Base-by-base conservation (phyloP, 2,797 vertebrate species). In the Pangasius mekongensis region DNA sequence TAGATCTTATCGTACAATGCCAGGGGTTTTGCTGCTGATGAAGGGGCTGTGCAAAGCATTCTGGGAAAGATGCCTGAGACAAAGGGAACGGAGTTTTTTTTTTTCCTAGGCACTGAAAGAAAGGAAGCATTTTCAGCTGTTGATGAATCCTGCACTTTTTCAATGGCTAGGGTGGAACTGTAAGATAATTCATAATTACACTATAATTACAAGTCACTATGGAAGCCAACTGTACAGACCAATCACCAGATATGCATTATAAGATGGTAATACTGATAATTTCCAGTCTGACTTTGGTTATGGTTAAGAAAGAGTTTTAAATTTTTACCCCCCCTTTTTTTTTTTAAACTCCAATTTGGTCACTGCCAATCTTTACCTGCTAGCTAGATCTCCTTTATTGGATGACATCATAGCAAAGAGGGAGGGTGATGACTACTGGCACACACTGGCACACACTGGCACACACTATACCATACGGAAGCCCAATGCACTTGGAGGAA, bases 21-120 rank as follows among this genome's bases (percentile, higher is more conserved):
- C 86, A 83, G 83, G 62, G 82, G 89, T 87, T 92, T 67, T 33
- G 87, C 84, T 0, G 24, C 60, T 86, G 92, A 82, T 49, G 9
- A 84, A 47, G 18, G 54, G n/a, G 64, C 64, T 54, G 43, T 14
- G 49, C 30, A 14, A 84, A 54, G 83, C 30, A 69, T 84, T 69
- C 64, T 84, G 83, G 64, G 83, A 84, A 84, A 84, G 64, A 84
- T 54, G n/a, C 47, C 47, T 1, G n/a, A 69, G 64, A 69, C 83
- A 69, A 69, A 30, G 5, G 6, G 18, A 84, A 2, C n/a, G 2
- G 58, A 47, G 6, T 5, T 6, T 27, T 11, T 56, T 24, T 78
- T 24, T 22, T 30, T 33, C 33, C 30, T 36, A 54, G 5, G 6
- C 39, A 7, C 6, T 30, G 49, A 30, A 54, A 54, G 27, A 77